These are phyloP conservation scores for Trichonephila clavipes DNA, from an alignment of 1,140 invertebrate species.

Conservation along the genomic window DNA sequence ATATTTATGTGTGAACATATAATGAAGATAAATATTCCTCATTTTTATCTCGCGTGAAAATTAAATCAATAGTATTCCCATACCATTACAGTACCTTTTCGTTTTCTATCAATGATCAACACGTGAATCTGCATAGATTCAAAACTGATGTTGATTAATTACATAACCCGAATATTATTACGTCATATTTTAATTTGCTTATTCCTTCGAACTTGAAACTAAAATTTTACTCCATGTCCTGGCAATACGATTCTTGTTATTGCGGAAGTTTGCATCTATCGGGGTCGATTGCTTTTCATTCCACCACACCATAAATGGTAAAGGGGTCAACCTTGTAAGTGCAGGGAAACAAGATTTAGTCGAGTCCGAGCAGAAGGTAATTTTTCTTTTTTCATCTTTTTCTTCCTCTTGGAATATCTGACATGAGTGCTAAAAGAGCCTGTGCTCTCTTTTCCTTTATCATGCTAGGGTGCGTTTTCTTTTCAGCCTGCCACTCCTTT, in stretches of 20 bases:
- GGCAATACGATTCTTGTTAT: neutral
- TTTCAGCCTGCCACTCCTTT: slow-evolving; percentile 15
- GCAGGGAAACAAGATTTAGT: slow-evolving; percentile 50
- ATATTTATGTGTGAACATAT: too few relatives aligned
- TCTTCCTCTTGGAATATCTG: slow-evolving; percentile 8
- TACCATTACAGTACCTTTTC: neutral
- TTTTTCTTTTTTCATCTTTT: neutral
- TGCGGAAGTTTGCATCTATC: slow-evolving; percentile 48
- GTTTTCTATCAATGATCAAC: neutral
- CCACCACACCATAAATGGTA: slow-evolving; percentile 58
- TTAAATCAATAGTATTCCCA: too few relatives aligned
- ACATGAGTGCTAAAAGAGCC: slow-evolving; percentile 24
- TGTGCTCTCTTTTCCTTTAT: slow-evolving; percentile 19
- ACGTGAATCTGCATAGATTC: neutral
- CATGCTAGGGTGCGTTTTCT: slow-evolving; percentile 27
- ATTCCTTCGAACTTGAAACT: slow-evolving; percentile 2
- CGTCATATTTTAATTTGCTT: neutral
- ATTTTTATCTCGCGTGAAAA: too few relatives aligned
- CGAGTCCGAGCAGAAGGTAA: slow-evolving; percentile 23
- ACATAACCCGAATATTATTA: neutral
- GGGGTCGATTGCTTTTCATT: slow-evolving; percentile 37
- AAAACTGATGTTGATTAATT: neutral
- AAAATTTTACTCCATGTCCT: neutral
- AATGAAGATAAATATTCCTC: too few relatives aligned
- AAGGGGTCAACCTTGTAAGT: slow-evolving; percentile 36